phyloP scores from a whole-genome alignment of 2,113 vertebrate species.

The Pelodiscus sinensis region DNA sequence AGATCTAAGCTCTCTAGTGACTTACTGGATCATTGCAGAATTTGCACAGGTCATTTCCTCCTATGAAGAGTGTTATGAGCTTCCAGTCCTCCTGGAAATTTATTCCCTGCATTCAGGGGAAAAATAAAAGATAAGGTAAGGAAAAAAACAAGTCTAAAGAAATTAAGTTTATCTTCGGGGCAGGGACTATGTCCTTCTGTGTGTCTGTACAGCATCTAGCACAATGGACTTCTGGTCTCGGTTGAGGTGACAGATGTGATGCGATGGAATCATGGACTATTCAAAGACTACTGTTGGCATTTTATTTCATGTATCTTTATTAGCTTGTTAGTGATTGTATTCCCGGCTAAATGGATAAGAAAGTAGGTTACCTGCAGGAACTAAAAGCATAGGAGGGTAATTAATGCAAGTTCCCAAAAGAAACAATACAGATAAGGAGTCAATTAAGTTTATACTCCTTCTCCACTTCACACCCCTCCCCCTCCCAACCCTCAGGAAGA shows the following conservation, averaged over 20 bases:
- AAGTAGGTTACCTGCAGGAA: neutral
- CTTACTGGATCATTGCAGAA: conserved; percentile 73
- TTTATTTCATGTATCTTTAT: neutral
- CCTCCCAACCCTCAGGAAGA: neutral
- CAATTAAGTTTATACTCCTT: neutral
- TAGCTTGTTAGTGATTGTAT: neutral
- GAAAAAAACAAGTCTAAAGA: neutral
- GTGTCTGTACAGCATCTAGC: neutral
- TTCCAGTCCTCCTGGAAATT: conserved; percentile 82
- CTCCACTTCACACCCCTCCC: no score
- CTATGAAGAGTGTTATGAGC: conserved; percentile 81
- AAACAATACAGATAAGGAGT: neutral
- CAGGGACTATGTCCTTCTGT: neutral
- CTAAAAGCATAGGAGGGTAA: neutral
- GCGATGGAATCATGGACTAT: neutral
- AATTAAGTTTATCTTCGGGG: neutral
- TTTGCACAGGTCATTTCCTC: conserved; percentile 78
- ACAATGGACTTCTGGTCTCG: neutral
- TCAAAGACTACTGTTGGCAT: neutral
- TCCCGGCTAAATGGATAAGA: neutral
- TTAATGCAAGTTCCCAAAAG: neutral
- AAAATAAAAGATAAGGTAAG: neutral
- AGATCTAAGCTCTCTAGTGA: neutral
- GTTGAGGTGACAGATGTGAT: neutral
- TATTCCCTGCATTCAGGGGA: conserved; percentile 62